These are phyloP conservation scores for Clitarchus hookeri DNA, from an alignment of 2,888 invertebrate genomes.

Conservation along the genomic window DNA sequence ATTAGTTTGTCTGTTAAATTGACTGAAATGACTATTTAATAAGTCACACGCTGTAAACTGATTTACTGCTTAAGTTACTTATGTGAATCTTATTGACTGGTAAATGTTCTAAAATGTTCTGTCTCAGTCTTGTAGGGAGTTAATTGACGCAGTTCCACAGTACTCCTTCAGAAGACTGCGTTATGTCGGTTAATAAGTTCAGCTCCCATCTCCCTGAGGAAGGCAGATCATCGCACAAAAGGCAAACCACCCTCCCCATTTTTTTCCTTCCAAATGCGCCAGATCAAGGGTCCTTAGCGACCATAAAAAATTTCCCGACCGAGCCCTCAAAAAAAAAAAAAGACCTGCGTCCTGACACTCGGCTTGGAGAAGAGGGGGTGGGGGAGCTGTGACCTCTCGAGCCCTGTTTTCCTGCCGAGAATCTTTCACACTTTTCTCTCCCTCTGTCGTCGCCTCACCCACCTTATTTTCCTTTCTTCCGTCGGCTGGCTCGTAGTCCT, in stretches of 20 bases:
- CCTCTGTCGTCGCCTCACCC: slow-evolving; percentile 21
- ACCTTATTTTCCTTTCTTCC: slow-evolving; percentile 23
- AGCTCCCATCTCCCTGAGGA: background rate
- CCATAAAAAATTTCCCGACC: background rate
- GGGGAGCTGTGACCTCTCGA: background rate
- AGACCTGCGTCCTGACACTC: background rate
- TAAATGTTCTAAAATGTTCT: no score
- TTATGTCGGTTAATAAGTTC: background rate
- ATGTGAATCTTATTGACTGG: no score
- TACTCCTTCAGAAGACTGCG: background rate
- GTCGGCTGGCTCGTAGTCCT: slow-evolving; percentile 29
- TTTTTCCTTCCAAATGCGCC: background rate
- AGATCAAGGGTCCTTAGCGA: slow-evolving; percentile 14
- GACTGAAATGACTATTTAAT: no score
- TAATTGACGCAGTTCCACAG: no score
- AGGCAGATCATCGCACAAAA: slow-evolving; percentile 8
- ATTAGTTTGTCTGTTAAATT: no score
- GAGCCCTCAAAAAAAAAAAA: background rate
- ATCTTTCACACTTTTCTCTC: slow-evolving; percentile 33
- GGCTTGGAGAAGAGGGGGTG: no score
- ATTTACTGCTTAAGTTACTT: no score
- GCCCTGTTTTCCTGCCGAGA: slow-evolving; percentile 4
- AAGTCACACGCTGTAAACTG: no score
- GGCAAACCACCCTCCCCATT: background rate
- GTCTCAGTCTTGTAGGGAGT: no score